A percentile compares a stretch with the other conserved stretches of the same genome.
phyloP scores from a whole-genome alignment of 2,113 vertebrate species.

The Cynocephalus volans region DNA sequence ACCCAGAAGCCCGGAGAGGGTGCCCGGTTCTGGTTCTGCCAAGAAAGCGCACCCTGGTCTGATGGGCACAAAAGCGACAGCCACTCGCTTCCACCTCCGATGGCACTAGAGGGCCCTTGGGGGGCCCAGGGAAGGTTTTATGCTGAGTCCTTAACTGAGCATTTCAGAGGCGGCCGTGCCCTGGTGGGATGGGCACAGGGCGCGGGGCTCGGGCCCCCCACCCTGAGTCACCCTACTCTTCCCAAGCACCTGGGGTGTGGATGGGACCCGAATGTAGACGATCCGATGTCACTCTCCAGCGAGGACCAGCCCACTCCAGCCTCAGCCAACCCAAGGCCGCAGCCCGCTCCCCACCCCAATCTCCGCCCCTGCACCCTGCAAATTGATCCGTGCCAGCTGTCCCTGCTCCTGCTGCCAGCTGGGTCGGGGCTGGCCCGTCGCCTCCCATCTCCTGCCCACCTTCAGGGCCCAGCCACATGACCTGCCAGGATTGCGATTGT shows the following conservation, averaged over 20 bases:
- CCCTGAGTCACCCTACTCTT: fast-evolving
- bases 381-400: neutral
- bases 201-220: fast-evolving
- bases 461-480: fast-evolving
- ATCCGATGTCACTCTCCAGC: neutral
- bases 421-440: neutral
- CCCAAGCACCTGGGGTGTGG: neutral
- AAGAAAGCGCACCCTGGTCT: neutral
- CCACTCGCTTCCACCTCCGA: fast-evolving
- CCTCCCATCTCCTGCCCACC: neutral
- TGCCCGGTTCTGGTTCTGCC: too few relatives aligned
- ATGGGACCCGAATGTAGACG: neutral
- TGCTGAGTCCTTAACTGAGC: neutral
- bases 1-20: too few relatives aligned
- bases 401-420: neutral
- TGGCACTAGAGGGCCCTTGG: neutral
- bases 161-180: neutral
- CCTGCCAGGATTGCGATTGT: neutral
- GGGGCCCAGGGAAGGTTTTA: neutral
- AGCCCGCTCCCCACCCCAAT: neutral
- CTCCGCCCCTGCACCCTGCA: too few relatives aligned
- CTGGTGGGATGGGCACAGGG: neutral
- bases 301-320: neutral
- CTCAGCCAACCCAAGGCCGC: neutral
- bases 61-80: neutral